A percentile compares a stretch with the other conserved stretches of the same genome.
Conservation (phyloP, 1,140 invertebrate genomes). For the Stegodyphus mimosarum region DNA sequence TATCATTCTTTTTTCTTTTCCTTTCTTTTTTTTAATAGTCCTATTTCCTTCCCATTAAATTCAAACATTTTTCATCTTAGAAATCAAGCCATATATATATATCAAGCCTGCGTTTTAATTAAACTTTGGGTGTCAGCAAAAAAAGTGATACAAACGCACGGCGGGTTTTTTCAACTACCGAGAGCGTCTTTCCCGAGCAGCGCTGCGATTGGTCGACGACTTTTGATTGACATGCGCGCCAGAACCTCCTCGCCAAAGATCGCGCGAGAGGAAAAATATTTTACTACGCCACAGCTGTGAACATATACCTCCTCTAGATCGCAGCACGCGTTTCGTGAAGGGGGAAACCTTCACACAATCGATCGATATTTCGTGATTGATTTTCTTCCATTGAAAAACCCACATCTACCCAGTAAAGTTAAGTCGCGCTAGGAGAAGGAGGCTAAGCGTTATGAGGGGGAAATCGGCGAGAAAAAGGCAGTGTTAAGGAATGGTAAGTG, state of each 20-base stretch:
- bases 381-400: slow-evolving; percentile 54
- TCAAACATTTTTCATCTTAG: no score
- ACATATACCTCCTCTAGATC: slow-evolving; percentile 50
- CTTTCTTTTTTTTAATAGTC: no score
- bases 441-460: slow-evolving; percentile 48
- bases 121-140: no score
- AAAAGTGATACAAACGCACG: no score
- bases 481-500: slow-evolving; percentile 43
- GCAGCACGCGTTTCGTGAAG: slow-evolving; percentile 17
- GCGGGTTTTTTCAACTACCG: slow-evolving; percentile 32
- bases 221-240: slow-evolving; percentile 53
- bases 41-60: no score
- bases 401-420: slow-evolving; percentile 53
- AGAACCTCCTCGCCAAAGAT: background rate
- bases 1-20: no score
- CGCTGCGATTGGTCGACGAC: slow-evolving; percentile 4
- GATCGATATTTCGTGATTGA: slow-evolving; percentile 55
- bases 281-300: slow-evolving; percentile 60
- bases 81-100: no score
- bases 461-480: slow-evolving; percentile 38
- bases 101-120: no score
- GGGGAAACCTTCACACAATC: slow-evolving; percentile 26
- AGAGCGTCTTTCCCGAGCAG: slow-evolving; percentile 1
- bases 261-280: slow-evolving; percentile 43
- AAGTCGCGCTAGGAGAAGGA: slow-evolving; percentile 42